Evolutionary conservation across 2,888 invertebrate genomes (phyloP), one percentile per base, ranked within the genome.

Genomic region (Phragmatobia fuliginosa): DNA sequence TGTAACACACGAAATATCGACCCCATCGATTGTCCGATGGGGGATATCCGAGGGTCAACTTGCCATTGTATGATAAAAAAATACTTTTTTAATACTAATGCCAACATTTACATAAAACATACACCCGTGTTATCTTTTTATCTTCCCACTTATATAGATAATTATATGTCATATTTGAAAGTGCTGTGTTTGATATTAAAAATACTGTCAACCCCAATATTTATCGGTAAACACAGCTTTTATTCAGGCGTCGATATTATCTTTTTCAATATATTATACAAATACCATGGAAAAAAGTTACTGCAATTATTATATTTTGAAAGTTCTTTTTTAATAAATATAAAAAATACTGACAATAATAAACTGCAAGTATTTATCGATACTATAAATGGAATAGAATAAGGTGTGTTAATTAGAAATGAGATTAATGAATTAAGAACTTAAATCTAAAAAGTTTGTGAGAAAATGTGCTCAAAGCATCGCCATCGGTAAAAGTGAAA

Each of bases 401-500:
- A 10, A 8, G n/a, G 21, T 49, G 6, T 45, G 1, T 45, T 45
- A 0, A 21, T 21, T 21, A 21, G 7, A 45, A 45, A 21, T 18
- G 21, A n/a, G 8, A n/a, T 45, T 45, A 45, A 45, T 33, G 0
- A 63, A 49, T 49, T 31, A 41, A 62, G 21, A 41, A 10, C 32
- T 52, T 45, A 49, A 49, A 63, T 21, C n/a, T 8, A 14, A 49
- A 21, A 49, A 31, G 25, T 18, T 62, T 52, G 33, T 49, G 49
- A 64, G 49, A 52, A 25, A 52, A 64, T n/a, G 21, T 65, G 31
- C 58, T 41, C 58, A 45, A 63, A 63, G 56, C 41, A 28, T 28
- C 16, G 33, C 25, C 62, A 32, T 49, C 14, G 33, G 49, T 68
- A 64, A 68, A 68, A 68, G 68, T 68, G 68, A 68, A 68, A 64